Percentiles rank a stretch among this genome's conserved stretches.
Conservation (phyloP, 2,888 invertebrate species). For the Sinodicranocentrus sp. region DNA sequence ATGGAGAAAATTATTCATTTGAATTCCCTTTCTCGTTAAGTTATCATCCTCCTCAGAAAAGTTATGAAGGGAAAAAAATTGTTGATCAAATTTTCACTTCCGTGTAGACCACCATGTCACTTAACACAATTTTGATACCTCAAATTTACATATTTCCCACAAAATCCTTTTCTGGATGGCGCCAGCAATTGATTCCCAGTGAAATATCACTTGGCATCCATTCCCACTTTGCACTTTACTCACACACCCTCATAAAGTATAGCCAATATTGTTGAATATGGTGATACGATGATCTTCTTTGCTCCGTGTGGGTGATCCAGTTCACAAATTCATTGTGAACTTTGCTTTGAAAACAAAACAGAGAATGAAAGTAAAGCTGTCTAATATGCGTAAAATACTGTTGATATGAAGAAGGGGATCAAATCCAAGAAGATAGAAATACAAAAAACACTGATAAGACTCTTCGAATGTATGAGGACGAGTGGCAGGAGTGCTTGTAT, state of each 20-base stretch:
- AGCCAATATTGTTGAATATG: too few relatives aligned
- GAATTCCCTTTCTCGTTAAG: neutral
- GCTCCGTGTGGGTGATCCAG: constrained; percentile 57
- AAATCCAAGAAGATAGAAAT: neutral
- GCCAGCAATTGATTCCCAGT: neutral
- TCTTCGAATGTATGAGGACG: constrained; percentile 1
- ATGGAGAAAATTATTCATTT: neutral
- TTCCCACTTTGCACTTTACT: neutral
- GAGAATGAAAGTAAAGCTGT: neutral
- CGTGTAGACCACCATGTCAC: neutral
- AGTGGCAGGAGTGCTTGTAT: neutral
- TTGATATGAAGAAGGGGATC: constrained; percentile 16
- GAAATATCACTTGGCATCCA: too few relatives aligned
- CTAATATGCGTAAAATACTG: constrained; percentile 31
- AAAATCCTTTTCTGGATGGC: constrained; percentile 1
- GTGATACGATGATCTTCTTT: too few relatives aligned
- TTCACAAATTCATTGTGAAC: constrained; percentile 57
- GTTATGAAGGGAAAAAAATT: too few relatives aligned
- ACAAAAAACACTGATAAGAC: constrained; percentile 12
- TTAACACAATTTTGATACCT: neutral
- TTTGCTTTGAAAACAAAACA: neutral
- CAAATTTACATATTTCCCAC: neutral
- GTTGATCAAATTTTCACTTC: constrained; percentile 6
- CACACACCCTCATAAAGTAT: neutral
- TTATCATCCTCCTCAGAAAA: too few relatives aligned